Evolutionary conservation across 2,888 invertebrate genomes (phyloP).

Genomic region (Reticulitermes lucifugus): DNA sequence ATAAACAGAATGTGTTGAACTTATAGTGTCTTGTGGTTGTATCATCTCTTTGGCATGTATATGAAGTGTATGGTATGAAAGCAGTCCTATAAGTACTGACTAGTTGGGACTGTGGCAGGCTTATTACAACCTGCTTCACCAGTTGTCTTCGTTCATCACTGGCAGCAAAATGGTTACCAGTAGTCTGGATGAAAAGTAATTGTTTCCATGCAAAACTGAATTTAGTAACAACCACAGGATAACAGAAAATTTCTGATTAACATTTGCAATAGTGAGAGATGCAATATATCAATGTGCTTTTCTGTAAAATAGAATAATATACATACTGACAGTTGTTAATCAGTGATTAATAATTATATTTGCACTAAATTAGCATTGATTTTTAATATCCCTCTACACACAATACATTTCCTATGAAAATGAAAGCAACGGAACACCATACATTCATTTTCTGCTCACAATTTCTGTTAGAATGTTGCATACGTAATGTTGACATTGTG

Average conservation of each 20-base stretch:
- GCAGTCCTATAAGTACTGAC: too few species aligned
- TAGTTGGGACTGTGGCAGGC: too few species aligned
- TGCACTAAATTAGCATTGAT: slow-evolving; percentile 7
- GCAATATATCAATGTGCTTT: slow-evolving; percentile 41
- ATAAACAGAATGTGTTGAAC: too few species aligned
- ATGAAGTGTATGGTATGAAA: background rate
- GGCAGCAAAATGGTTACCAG: too few species aligned
- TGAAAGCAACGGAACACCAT: background rate
- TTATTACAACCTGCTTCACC: too few species aligned
- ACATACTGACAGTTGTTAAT: background rate
- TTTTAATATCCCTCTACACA: background rate
- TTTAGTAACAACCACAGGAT: background rate
- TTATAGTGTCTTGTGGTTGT: background rate
- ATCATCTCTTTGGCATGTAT: background rate
- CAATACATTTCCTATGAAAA: background rate
- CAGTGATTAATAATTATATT: background rate
- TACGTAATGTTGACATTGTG: slow-evolving; percentile 9
- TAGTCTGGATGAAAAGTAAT: too few species aligned
- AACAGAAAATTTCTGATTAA: too few species aligned
- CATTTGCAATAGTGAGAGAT: slow-evolving; percentile 2
- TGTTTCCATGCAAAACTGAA: too few species aligned
- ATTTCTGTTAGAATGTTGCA: slow-evolving; percentile 22
- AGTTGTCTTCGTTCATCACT: too few species aligned
- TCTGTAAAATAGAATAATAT: slow-evolving; percentile 38
- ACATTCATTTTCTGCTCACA: slow-evolving; percentile 2